Percentiles rank a stretch among this genome's conserved stretches.
Evolutionary conservation across 2,888 invertebrate genomes (phyloP).

Genomic region (Brachypalpus laphriformis): DNA sequence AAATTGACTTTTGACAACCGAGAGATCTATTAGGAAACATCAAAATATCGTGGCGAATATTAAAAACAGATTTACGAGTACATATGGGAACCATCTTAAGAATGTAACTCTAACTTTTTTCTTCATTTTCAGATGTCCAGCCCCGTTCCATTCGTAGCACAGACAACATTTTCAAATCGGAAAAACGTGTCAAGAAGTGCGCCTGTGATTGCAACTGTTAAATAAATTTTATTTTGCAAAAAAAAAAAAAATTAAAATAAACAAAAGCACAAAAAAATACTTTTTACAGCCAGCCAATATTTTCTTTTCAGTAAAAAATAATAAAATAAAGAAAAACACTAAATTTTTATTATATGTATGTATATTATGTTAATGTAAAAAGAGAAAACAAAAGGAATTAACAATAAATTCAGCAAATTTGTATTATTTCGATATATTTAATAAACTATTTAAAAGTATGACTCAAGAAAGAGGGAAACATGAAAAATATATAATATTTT

Average conservation of each 20-base stretch:
- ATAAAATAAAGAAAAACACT: constrained; percentile 36
- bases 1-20: too few species aligned
- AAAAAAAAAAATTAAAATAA: constrained; percentile 5
- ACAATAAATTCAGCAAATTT: constrained; percentile 65
- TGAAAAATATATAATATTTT: constrained; percentile 37
- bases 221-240: constrained; percentile 70
- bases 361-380: constrained; percentile 75
- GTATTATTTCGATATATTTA: constrained; percentile 64
- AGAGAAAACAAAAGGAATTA: constrained; percentile 28
- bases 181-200: constrained; percentile 89
- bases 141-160: constrained; percentile 89
- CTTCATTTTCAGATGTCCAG: constrained; percentile 87
- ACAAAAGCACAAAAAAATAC: constrained; percentile 23
- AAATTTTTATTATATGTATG: constrained; percentile 71
- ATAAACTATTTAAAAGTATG: constrained; percentile 59
- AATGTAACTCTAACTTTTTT: constrained; percentile 2
- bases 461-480: constrained; percentile 39
- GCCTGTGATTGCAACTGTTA: constrained; percentile 89
- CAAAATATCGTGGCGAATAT: too few species aligned
- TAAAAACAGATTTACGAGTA: too few species aligned
- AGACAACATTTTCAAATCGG: constrained; percentile 83
- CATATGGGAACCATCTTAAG: background rate
- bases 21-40: too few species aligned
- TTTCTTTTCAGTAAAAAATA: constrained; percentile 53
- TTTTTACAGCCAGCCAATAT: constrained; percentile 65